These are phyloP conservation scores for Himalopsyche anomala DNA, from an alignment of 2,888 invertebrate species.

Conservation along the genomic window DNA sequence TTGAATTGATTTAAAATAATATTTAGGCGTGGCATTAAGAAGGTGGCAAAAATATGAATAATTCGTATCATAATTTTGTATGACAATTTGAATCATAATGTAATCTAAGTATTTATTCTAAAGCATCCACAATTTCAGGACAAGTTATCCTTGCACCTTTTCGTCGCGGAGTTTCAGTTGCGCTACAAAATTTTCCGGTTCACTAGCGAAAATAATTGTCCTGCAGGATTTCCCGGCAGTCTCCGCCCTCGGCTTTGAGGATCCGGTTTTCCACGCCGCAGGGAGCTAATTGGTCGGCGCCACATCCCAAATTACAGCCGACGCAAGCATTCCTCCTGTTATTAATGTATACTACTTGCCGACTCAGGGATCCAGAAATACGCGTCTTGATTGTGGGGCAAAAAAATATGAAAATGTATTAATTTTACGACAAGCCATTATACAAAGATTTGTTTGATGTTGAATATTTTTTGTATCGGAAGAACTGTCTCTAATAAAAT, in stretches of 20 bases:
- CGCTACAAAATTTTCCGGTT: conserved; percentile 4
- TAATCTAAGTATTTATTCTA: not conserved
- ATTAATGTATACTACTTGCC: conserved; percentile 15
- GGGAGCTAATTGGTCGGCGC: conserved; percentile 30
- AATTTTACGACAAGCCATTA: not conserved
- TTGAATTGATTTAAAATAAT: too few relatives aligned
- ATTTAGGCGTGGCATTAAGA: too few relatives aligned
- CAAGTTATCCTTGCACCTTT: not conserved
- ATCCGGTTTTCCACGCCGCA: conserved; percentile 27
- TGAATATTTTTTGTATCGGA: not conserved
- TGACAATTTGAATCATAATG: not conserved
- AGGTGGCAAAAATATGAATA: too few relatives aligned
- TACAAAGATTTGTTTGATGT: not conserved
- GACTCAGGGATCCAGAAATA: not conserved
- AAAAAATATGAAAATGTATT: not conserved
- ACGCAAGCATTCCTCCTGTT: conserved; percentile 13
- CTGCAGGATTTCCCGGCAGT: conserved; percentile 1
- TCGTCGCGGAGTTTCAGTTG: not conserved
- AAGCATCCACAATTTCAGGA: not conserved
- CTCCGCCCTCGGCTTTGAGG: conserved; percentile 4
- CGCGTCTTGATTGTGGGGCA: not conserved
- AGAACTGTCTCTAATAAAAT: not conserved
- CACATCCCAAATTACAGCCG: conserved; percentile 22
- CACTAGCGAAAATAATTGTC: conserved; percentile 30
- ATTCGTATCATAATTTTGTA: too few relatives aligned